Base-by-base conservation (phyloP, 2,888 invertebrate genomes). In the Parapristionchus giblindavisi region DNA sequence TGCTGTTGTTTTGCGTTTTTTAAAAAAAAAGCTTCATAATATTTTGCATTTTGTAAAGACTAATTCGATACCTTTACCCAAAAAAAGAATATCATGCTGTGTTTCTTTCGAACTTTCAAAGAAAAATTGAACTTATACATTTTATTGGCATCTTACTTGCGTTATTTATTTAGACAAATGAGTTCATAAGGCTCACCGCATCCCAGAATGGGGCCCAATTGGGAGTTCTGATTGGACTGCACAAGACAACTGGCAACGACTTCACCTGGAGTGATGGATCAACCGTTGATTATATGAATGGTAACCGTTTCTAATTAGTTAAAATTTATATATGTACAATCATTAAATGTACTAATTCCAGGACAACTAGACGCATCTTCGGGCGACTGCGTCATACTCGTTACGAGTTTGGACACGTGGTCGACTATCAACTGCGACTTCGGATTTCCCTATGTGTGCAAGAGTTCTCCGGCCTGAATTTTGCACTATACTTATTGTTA, bases 201-300 rank as follows among this genome's bases (percentile, higher is more conserved):
- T 3, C 24, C n/a, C n/a, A n/a, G n/a, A n/a, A n/a, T 1, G 27
- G 2, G 1, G 40, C 40, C 27, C 63, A 38, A 24, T 40, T 63
- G 17, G 63, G 63, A 21, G 63, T 63, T 38, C 40, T 63, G 27
- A 63, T 63, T n/a, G 63, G 63, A 40, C 17, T 63, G 38, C 29
- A 40, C 32, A 38, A 63, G 63, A 40, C 38, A 6, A 1, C 24
- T 29, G n/a, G n/a, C 0, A 14, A 40, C 40, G 17, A 43, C 8
- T 63, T 40, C 63, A 63, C 38, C 14, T 63, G 63, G 63, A 63
- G 17, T 3, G 63, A 63, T n/a, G 63, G 63, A 63, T 40, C 24
- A 1, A 17, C 3, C 0, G 0, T 5, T 1, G 63, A 63, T 14
- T 63, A 63, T 40, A 40, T 3, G 14, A 63, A 63, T 32, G 24